These are phyloP conservation scores for Pagrus major DNA, from an alignment of 2,113 vertebrate species.

Conservation along the genomic window DNA sequence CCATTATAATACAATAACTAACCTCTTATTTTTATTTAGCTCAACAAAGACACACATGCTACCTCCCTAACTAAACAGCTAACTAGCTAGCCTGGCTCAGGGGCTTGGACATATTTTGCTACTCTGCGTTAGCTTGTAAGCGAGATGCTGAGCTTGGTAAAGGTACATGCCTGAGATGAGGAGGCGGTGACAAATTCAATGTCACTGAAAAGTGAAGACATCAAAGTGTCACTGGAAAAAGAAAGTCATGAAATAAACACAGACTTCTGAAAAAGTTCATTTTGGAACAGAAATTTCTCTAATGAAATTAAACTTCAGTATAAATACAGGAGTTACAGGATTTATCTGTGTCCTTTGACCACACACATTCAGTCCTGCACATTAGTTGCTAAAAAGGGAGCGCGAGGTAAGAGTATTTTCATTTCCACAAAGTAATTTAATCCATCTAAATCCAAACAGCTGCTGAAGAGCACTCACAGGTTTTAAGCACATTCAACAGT, in stretches of 20 bases:
- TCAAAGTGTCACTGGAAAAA: background rate
- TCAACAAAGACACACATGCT: background rate
- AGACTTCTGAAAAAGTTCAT: background rate
- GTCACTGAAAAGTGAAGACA: background rate
- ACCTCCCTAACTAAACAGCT: background rate
- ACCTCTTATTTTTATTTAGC: background rate
- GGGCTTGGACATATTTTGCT: background rate
- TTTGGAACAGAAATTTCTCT: background rate
- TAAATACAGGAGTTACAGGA: background rate
- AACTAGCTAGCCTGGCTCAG: background rate
- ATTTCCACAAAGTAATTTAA: slow-evolving; percentile 35
- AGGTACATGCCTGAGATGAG: background rate
- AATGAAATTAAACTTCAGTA: background rate
- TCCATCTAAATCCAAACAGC: slow-evolving; percentile 58
- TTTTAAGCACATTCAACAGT: slow-evolving; percentile 43
- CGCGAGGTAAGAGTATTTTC: background rate
- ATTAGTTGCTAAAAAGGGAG: slow-evolving; percentile 4
- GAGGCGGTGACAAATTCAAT: background rate
- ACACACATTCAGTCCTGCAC: background rate
- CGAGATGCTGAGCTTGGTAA: background rate
- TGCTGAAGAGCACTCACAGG: slow-evolving; percentile 22
- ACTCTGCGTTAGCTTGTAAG: background rate
- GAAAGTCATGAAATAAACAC: background rate
- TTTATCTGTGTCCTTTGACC: background rate
- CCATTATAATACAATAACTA: background rate